Base-by-base conservation (phyloP, 2,888 invertebrate species). In the Lasioglossum leucozonium region DNA sequence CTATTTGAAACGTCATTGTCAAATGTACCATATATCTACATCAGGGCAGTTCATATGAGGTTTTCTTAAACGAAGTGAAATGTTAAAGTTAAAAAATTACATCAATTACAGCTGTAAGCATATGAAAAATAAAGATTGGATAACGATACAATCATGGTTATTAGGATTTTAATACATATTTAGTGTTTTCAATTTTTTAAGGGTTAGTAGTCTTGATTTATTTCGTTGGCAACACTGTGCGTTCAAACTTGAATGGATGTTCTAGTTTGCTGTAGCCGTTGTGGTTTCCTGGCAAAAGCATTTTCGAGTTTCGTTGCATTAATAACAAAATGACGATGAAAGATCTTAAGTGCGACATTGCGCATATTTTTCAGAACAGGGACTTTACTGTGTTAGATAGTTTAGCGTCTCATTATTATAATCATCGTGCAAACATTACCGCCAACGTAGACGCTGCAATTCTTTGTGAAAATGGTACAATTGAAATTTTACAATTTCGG, bases 321-420 rank as follows among this genome's bases (percentile, higher is more conserved):
- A 85, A 75, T 71, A 11, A 44, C 30, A 40, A 4, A n/a, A 72
- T 81, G 78, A 65, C 5, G 22, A 77, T 81, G 44, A 84, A 88
- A 47, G 73, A 72, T n/a, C 58, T 88, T 13, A 72, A 75, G 67
- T 87, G 78, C 44, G 88, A 93, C 5, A 77, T 93, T 6, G 84
- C 77, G 16, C 72, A 87, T 51, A 72, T 91, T 42, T 72, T 93
- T 47, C 79, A 90, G 22, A 92, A 87, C 55, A 87, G 89, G 42
- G 90, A 90, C 10, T 84, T 84, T 30, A 58, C 77, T 13, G 69
- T 91, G 47, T 55, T 92, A 37, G 73, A 89, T 42, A 89, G 88
- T 71, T 87, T 91, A 78, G 72, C 51, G 30, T 75, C 85, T 8
- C 72, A 55, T 44, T 87, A 55, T 72, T 65, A 72, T 2, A 83